Evolutionary conservation across 2,888 invertebrate genomes (phyloP).

Genomic region (Acrobasis consociella): DNA sequence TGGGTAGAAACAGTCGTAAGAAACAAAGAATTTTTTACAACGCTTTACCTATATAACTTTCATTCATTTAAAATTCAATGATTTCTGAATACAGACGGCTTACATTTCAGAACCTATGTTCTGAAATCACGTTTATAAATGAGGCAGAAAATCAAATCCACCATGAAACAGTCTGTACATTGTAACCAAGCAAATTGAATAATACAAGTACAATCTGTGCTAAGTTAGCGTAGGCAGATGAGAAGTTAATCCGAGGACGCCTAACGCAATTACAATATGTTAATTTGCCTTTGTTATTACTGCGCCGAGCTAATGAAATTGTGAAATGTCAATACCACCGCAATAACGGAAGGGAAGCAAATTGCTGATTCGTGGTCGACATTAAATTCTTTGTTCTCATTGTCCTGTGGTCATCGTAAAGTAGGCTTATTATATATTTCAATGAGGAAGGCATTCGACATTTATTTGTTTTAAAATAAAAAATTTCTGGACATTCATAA

Average conservation of each 20-base stretch:
- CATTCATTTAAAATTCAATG: too few relatives aligned
- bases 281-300: constrained; percentile 54
- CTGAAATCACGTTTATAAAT: neutral
- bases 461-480: neutral
- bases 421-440: neutral
- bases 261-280: constrained; percentile 58
- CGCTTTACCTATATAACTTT: too few relatives aligned
- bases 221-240: constrained; percentile 48
- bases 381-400: constrained; percentile 17
- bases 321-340: constrained; percentile 34
- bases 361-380: constrained; percentile 8
- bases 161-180: constrained; percentile 1
- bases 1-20: too few relatives aligned
- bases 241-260: constrained; percentile 54
- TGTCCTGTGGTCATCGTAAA: constrained; percentile 4
- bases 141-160: neutral
- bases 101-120: neutral
- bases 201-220: constrained; percentile 48
- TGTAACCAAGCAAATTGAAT: constrained; percentile 47
- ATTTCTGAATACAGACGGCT: too few relatives aligned
- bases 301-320: constrained; percentile 41
- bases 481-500: neutral
- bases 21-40: too few relatives aligned
- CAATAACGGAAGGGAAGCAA: constrained; percentile 17
- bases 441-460: neutral